A percentile compares a stretch with the other conserved stretches of the same genome.
phyloP scores from a whole-genome alignment of 2,797 vertebrate genomes.

The Epinephelus awoara region DNA sequence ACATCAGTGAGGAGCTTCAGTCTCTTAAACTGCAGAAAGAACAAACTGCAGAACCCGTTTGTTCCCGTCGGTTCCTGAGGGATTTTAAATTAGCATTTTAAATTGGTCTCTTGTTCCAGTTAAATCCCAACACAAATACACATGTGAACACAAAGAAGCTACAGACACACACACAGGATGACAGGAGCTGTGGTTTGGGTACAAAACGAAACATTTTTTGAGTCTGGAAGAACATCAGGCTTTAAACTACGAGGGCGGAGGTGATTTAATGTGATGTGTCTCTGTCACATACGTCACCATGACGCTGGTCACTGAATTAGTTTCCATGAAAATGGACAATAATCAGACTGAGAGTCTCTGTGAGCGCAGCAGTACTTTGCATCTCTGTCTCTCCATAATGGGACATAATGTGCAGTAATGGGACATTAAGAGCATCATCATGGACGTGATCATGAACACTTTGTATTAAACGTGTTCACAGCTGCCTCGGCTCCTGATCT shows the following conservation, averaged over 20 bases:
- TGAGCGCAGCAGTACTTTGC: not conserved
- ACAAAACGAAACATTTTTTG: not conserved
- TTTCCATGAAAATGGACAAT: constrained; percentile 7
- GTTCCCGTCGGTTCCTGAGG: not conserved
- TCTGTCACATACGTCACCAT: not conserved
- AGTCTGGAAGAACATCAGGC: not conserved
- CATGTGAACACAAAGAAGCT: constrained; percentile 6
- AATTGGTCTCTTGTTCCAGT: not conserved
- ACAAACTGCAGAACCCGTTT: not conserved
- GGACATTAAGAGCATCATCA: no score
- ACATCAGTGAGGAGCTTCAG: not conserved
- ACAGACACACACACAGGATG: constrained; percentile 1
- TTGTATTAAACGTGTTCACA: no score
- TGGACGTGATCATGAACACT: no score
- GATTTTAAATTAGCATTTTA: constrained; percentile 16
- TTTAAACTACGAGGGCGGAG: not conserved
- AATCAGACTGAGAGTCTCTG: not conserved
- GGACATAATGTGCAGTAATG: no score
- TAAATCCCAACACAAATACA: not conserved
- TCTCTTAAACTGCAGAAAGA: not conserved
- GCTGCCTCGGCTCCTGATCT: no score
- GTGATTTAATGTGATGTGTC: constrained; percentile 13
- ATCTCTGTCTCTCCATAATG: no score
- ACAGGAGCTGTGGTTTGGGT: not conserved
- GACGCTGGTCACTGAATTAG: not conserved